phyloP scores from a whole-genome alignment of 2,113 vertebrate genomes.

The Brachyistius frenatus region DNA sequence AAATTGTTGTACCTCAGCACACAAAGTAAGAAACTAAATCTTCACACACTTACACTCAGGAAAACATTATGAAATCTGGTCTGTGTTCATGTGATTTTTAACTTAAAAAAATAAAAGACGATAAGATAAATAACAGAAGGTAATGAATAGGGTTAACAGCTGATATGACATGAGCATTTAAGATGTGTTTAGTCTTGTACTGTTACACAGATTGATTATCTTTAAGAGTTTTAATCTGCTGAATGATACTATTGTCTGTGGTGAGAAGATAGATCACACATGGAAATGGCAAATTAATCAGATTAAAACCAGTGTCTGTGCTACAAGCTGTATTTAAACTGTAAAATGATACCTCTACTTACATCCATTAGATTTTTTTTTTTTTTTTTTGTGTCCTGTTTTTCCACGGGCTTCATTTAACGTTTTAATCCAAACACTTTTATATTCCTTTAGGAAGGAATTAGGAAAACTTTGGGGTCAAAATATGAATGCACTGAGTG shows the following conservation, averaged over 20 bases:
- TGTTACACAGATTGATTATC: slow-evolving; percentile 46
- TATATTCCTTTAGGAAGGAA: slow-evolving; percentile 53
- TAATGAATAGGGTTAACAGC: slow-evolving; percentile 60
- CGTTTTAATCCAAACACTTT: slow-evolving; percentile 64
- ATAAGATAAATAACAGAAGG: slow-evolving; percentile 24
- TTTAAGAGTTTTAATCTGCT: slow-evolving; percentile 50
- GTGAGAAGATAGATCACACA: slow-evolving; percentile 31
- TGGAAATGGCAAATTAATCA: slow-evolving; percentile 57
- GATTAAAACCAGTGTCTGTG: slow-evolving; percentile 56
- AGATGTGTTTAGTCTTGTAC: slow-evolving; percentile 54
- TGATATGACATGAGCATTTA: slow-evolving; percentile 65
- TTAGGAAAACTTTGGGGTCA: slow-evolving; percentile 36
- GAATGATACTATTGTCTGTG: slow-evolving; percentile 44
- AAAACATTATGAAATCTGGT: slow-evolving; percentile 63
- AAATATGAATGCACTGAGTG: slow-evolving; percentile 44
- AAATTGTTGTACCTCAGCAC: slow-evolving; percentile 49
- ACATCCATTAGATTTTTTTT: slow-evolving; percentile 50
- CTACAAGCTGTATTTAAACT: slow-evolving; percentile 57
- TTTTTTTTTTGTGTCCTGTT: slow-evolving; percentile 15
- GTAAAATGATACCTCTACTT: slow-evolving; percentile 63
- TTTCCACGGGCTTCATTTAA: slow-evolving; percentile 49
- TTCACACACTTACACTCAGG: slow-evolving; percentile 43
- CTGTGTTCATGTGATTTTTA: slow-evolving; percentile 46
- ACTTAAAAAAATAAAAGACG: slow-evolving; percentile 2
- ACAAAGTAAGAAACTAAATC: slow-evolving; percentile 61